These are phyloP conservation scores for Sterrhoptilus dennistouni DNA, from an alignment of 2,113 vertebrate genomes.

Conservation along the genomic window DNA sequence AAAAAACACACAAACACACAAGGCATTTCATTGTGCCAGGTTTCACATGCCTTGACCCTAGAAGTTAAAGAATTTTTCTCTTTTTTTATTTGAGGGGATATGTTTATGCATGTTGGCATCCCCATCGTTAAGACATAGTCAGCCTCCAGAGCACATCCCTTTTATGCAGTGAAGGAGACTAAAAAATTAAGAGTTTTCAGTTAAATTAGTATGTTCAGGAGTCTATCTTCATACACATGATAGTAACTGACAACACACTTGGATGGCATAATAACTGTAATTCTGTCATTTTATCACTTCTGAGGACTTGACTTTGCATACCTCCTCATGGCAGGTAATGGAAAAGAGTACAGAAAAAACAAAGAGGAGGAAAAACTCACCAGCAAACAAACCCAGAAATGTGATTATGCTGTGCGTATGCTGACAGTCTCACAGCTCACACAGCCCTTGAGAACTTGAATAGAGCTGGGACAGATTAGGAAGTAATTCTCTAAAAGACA, in stretches of 20 bases:
- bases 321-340: neutral
- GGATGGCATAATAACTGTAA: neutral
- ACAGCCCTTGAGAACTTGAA: neutral
- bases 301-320: neutral
- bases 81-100: neutral
- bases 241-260: neutral
- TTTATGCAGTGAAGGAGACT: neutral
- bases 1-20: neutral
- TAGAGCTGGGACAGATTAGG: neutral
- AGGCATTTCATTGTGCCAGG: neutral
- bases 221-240: neutral
- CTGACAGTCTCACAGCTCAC: neutral
- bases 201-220: neutral
- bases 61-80: neutral
- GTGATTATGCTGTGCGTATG: neutral
- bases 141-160: neutral
- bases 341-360: neutral
- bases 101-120: neutral
- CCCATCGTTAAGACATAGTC: neutral
- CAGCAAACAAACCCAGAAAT: neutral
- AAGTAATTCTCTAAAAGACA: neutral
- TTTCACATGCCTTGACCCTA: neutral
- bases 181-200: neutral
- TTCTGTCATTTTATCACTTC: neutral
- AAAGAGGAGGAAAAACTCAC: accelerated